Evolutionary conservation across 2,888 invertebrate species (phyloP).

Genomic region (Villa cingulata): DNA sequence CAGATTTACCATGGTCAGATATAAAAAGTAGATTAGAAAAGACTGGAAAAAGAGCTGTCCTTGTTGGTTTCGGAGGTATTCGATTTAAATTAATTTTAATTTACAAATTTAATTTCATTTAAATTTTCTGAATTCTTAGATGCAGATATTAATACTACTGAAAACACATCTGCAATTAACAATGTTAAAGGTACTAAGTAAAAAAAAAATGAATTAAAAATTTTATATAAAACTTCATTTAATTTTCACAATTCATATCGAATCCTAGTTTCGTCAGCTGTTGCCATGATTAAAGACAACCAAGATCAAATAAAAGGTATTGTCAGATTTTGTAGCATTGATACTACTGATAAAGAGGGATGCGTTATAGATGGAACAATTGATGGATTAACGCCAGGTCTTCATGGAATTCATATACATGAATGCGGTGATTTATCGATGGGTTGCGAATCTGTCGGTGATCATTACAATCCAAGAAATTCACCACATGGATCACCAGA

Average conservation of each 20-base stretch:
- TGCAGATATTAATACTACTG: too few species aligned
- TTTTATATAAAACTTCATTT: neutral
- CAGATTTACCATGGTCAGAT: constrained; percentile 31
- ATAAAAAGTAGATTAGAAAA: constrained; percentile 38
- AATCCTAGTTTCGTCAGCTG: constrained; percentile 41
- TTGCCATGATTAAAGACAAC: constrained; percentile 51
- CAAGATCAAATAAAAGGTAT: constrained; percentile 51
- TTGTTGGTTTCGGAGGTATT: constrained; percentile 70
- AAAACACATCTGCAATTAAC: too few species aligned
- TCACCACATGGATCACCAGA: constrained; percentile 40
- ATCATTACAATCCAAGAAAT: constrained; percentile 44
- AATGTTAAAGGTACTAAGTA: too few species aligned
- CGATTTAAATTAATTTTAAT: constrained; percentile 1
- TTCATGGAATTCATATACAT: constrained; percentile 41
- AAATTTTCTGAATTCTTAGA: too few species aligned
- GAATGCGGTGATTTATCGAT: constrained; percentile 61
- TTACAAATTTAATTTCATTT: too few species aligned
- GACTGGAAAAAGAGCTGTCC: constrained; percentile 58
- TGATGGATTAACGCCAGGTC: constrained; percentile 58
- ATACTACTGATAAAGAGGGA: constrained; percentile 27
- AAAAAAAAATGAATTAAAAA: constrained; percentile 2
- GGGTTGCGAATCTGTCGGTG: constrained; percentile 44
- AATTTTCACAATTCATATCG: neutral
- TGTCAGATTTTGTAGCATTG: constrained; percentile 49
- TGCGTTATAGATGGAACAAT: constrained; percentile 73